Conservation (phyloP, 2,113 vertebrate genomes). For the Pygathrix nemaeus region DNA sequence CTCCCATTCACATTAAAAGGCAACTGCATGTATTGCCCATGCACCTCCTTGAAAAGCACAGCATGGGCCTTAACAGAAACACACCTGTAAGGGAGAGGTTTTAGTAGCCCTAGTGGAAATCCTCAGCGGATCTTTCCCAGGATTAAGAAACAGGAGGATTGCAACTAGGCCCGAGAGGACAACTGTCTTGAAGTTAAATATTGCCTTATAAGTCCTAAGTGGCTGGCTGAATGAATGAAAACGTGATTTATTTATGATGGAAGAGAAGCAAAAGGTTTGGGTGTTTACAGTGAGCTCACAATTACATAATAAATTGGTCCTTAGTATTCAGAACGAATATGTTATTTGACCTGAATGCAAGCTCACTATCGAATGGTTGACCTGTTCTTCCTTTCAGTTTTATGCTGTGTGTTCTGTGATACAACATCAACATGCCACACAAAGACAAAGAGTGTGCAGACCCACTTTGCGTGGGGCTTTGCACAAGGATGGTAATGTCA, state of each 20-base stretch:
- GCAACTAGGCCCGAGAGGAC: neutral
- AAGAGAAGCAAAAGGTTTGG: neutral
- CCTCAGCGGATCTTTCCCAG: neutral
- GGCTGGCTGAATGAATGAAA: neutral
- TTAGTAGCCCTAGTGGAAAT: neutral
- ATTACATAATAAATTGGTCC: neutral
- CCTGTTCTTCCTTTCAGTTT: neutral
- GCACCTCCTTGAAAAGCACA: neutral
- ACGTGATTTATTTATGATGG: neutral
- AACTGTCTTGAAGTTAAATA: neutral
- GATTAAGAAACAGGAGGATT: neutral
- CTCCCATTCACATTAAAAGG: neutral
- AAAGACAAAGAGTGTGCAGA: neutral
- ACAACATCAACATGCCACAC: neutral
- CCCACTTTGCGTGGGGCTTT: neutral
- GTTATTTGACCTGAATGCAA: neutral
- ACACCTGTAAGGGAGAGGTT: accelerated
- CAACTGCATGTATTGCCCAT: no score
- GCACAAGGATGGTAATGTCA: neutral
- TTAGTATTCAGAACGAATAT: neutral
- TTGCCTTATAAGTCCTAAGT: neutral
- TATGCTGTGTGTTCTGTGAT: neutral
- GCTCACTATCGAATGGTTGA: neutral
- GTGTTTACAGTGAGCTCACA: neutral
- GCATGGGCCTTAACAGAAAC: neutral